A percentile compares a stretch with the other conserved stretches of the same genome.
Evolutionary conservation across 2,888 invertebrate genomes (phyloP).

Genomic region (Andrena hattorfiana): DNA sequence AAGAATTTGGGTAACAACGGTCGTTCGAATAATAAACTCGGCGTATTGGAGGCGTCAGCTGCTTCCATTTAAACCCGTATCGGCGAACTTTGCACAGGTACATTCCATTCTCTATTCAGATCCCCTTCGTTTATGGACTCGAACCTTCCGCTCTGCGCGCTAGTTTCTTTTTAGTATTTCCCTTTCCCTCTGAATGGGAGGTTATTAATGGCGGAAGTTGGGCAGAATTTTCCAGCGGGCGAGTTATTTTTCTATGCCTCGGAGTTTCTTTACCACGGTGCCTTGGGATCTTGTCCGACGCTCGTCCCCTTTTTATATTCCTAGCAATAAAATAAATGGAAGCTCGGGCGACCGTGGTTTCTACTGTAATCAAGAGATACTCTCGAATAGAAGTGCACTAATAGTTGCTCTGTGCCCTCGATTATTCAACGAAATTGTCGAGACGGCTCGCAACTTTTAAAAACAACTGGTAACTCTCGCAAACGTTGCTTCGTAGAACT

Average conservation of each 20-base stretch:
- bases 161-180: slow-evolving; percentile 25
- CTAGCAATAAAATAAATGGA: neutral
- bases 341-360: neutral
- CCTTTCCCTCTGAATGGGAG: slow-evolving; percentile 10
- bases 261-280: neutral
- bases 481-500: no score
- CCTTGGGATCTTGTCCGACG: neutral
- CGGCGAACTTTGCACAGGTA: slow-evolving; percentile 24
- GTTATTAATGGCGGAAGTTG: slow-evolving; percentile 57
- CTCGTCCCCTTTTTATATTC: slow-evolving; percentile 3
- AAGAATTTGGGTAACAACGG: slow-evolving; percentile 11
- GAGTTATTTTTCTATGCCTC: slow-evolving; percentile 39
- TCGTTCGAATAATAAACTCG: slow-evolving; percentile 16
- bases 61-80: slow-evolving; percentile 30
- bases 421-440: neutral
- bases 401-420: neutral
- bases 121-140: slow-evolving; percentile 28
- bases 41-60: slow-evolving; percentile 33
- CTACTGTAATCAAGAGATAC: neutral
- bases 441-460: neutral
- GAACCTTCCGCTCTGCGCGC: slow-evolving; percentile 19
- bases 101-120: slow-evolving; percentile 22
- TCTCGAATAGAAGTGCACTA: neutral
- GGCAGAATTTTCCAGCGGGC: slow-evolving; percentile 5
- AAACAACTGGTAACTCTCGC: neutral